phyloP scores from a whole-genome alignment of 2,113 vertebrate genomes.

The Amphiprion ocellaris region DNA sequence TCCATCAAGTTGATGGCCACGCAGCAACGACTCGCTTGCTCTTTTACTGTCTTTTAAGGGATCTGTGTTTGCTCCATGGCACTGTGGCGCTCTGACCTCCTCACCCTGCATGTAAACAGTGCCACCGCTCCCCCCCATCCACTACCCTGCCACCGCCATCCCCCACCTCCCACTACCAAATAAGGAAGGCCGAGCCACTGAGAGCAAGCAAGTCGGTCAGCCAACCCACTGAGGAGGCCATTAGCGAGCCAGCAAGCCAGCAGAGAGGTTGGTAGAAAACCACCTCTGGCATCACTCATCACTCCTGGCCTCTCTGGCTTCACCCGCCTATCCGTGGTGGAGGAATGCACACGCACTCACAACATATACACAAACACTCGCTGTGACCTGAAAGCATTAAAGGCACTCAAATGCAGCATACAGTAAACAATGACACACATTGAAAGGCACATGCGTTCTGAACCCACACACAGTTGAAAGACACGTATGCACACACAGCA shows the following conservation, averaged over 20 bases:
- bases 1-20: slow-evolving; percentile 34
- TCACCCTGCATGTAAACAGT: slow-evolving; percentile 81
- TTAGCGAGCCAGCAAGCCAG: slow-evolving; percentile 72
- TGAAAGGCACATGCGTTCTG: slow-evolving; percentile 31
- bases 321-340: slow-evolving; percentile 18
- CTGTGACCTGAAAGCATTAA: slow-evolving; percentile 56
- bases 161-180: slow-evolving; percentile 69
- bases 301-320: slow-evolving; percentile 46
- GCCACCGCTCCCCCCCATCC: slow-evolving; percentile 33
- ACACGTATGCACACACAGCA: slow-evolving; percentile 10
- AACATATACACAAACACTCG: slow-evolving; percentile 25
- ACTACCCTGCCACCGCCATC: slow-evolving; percentile 43
- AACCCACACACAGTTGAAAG: slow-evolving; percentile 6
- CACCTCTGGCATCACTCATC: slow-evolving; percentile 81
- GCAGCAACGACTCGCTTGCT: slow-evolving; percentile 50
- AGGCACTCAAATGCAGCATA: slow-evolving; percentile 42
- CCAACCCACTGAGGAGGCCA: slow-evolving; percentile 70
- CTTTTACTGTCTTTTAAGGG: slow-evolving; percentile 71
- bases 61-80: slow-evolving; percentile 78
- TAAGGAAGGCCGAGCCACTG: slow-evolving; percentile 75
- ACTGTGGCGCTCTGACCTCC: slow-evolving; percentile 67
- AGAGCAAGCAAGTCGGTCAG: slow-evolving; percentile 72
- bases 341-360: slow-evolving; percentile 36
- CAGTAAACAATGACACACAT: slow-evolving; percentile 35
- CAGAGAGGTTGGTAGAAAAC: slow-evolving; percentile 71